These are phyloP conservation scores for Leptonema lineaticorne DNA, from an alignment of 1,140 invertebrate genomes.

Conservation along the genomic window DNA sequence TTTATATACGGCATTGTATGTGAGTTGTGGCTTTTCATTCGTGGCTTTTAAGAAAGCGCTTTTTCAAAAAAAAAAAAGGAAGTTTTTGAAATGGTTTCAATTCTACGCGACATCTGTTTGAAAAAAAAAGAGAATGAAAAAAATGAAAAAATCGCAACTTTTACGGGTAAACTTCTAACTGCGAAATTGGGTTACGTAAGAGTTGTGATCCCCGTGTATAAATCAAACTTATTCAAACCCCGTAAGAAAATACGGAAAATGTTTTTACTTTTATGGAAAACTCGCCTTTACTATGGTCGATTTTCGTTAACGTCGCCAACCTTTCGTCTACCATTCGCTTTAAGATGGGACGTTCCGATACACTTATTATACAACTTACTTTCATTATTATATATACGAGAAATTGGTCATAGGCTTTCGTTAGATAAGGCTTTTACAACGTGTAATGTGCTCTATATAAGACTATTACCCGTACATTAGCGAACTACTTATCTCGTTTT, in stretches of 20 bases:
- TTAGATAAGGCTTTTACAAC: not conserved
- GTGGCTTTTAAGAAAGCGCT: not conserved
- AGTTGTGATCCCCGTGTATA: not conserved
- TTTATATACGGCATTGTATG: not conserved
- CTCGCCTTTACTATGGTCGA: not conserved
- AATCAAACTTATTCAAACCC: not conserved
- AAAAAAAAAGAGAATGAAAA: not conserved
- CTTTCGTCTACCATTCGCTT: constrained; percentile 5
- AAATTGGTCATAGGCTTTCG: constrained; percentile 16
- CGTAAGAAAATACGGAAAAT: not conserved
- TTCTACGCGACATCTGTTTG: constrained; percentile 8
- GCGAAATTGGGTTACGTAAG: constrained; percentile 7
- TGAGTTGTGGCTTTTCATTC: not conserved
- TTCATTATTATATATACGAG: constrained; percentile 1
- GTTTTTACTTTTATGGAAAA: not conserved
- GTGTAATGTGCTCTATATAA: not conserved
- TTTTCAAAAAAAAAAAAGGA: not conserved
- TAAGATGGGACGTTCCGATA: constrained; percentile 25
- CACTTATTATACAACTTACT: too few species aligned
- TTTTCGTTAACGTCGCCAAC: not conserved
- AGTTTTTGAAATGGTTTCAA: not conserved
- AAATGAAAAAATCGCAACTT: not conserved
- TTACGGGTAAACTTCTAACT: not conserved
- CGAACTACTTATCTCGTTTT: too few species aligned
- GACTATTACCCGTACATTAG: too few species aligned